Evolutionary conservation across 2,888 invertebrate genomes (phyloP).

Genomic region (Andrena haemorrhoa): DNA sequence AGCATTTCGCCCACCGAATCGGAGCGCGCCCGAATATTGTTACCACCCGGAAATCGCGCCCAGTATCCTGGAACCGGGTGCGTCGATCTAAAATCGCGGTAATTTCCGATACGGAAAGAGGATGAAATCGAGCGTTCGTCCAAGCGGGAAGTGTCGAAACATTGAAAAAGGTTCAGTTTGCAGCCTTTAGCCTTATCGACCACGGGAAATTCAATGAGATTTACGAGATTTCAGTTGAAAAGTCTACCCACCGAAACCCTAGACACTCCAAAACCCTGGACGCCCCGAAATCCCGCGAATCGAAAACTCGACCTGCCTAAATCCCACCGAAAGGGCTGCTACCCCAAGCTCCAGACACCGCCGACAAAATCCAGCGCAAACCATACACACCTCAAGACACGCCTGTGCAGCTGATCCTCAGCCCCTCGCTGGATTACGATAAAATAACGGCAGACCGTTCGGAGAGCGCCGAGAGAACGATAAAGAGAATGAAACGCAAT

Average conservation of each 20-base stretch:
- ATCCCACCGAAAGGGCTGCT: not conserved
- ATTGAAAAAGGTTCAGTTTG: not conserved
- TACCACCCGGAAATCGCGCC: not conserved
- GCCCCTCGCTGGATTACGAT: conserved; percentile 2
- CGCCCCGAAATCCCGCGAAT: not conserved
- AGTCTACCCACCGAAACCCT: not conserved
- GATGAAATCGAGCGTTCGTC: not conserved
- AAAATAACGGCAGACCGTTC: conserved; percentile 18
- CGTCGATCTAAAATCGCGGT: not conserved
- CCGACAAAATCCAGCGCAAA: not conserved
- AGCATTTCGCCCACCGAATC: not conserved
- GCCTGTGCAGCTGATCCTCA: not conserved
- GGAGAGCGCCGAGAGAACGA: conserved; percentile 11
- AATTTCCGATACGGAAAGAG: not conserved
- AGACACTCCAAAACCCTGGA: not conserved
- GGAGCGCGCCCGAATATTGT: not conserved
- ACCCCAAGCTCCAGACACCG: not conserved
- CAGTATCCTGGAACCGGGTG: no score
- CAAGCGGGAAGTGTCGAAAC: no score
- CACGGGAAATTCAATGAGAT: not conserved
- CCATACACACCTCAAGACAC: conserved; percentile 4
- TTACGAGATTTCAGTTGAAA: not conserved
- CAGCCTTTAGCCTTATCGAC: not conserved
- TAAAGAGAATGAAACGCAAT: conserved; percentile 37
- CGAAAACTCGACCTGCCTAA: not conserved